A percentile compares a stretch with the other conserved stretches of the same genome.
Conservation (phyloP, 2,113 vertebrate genomes). For the Oriolus oriolus region DNA sequence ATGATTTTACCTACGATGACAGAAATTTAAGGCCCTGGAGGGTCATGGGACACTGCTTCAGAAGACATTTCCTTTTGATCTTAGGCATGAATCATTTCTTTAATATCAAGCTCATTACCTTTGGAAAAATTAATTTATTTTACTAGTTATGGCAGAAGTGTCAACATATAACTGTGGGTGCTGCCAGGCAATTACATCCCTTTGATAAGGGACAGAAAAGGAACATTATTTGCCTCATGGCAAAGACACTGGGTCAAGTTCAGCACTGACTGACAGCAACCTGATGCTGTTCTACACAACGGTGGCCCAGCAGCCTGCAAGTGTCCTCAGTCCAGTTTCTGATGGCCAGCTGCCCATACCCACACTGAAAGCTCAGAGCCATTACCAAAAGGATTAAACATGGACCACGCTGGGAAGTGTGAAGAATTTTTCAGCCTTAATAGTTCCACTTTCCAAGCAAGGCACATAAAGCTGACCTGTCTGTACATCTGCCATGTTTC, state of each 20-base stretch:
- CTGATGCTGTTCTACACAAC: neutral
- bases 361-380: neutral
- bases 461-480: neutral
- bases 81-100: neutral
- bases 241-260: neutral
- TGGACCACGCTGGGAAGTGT: neutral
- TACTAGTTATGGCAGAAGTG: neutral
- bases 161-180: neutral
- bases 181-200: neutral
- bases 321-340: neutral
- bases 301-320: neutral
- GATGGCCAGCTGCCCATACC: neutral
- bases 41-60: neutral
- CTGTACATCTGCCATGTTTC: neutral
- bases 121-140: slow-evolving; percentile 17
- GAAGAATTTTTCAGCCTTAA: neutral
- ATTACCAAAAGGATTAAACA: neutral
- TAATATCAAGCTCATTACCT: neutral
- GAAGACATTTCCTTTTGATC: neutral
- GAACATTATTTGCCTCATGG: neutral
- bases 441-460: neutral
- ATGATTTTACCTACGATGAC: neutral
- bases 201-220: neutral
- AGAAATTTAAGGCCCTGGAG: neutral
- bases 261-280: neutral